Base-by-base conservation (phyloP, 2,113 vertebrate genomes). In the Datnioides undecimradiatus region DNA sequence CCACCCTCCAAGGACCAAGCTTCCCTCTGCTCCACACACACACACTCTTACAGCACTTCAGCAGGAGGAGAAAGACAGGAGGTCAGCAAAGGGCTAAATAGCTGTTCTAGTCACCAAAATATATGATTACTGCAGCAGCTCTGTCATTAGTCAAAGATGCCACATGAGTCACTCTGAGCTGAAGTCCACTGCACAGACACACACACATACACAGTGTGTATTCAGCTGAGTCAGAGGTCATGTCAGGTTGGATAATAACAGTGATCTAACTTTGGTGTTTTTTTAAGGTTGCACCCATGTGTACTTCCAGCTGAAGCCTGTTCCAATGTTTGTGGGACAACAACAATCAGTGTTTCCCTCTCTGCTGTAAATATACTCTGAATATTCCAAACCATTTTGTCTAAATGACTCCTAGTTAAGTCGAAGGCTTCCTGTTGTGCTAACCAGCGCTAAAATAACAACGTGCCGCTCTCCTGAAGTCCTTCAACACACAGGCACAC, bases 61-160 rank as follows among this genome's bases (percentile, higher is more conserved):
- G 46, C 16, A 40, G 34, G 31, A 43, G 25, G 36, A 27, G 19
- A 40, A 45, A 68, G 45, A 33, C 21, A 19, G 34, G 41, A 79
- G 59, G 72, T 76, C 72, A 76, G 59, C 29, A 55, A 25, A 33
- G 33, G 72, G 31, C 43, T 79, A 31, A 36, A 34, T 6, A 36
- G 31, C 51, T 63, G 48, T 80, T 74, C 29, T 10, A 71, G n/a
- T 36, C 40, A 11, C n/a, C 54, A 23, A 19, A 79, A 65, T 66
- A 5, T 82, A 41, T 66, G 40, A 68, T 79, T 83, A 79, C 60
- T 62, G 65, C 59, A 40, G 23, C 41, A 16, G 45, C 52, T 75
- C 84, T 72, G 75, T 83, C 43, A 86, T 83, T 79, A 83, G 51
- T 0, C 1, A 11, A 43, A 60, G 38, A 69, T 34, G 31, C 31